A percentile compares a stretch with the other conserved stretches of the same genome.
Conservation (phyloP, 2,888 invertebrate genomes). For the Leptinotarsa haldemani region DNA sequence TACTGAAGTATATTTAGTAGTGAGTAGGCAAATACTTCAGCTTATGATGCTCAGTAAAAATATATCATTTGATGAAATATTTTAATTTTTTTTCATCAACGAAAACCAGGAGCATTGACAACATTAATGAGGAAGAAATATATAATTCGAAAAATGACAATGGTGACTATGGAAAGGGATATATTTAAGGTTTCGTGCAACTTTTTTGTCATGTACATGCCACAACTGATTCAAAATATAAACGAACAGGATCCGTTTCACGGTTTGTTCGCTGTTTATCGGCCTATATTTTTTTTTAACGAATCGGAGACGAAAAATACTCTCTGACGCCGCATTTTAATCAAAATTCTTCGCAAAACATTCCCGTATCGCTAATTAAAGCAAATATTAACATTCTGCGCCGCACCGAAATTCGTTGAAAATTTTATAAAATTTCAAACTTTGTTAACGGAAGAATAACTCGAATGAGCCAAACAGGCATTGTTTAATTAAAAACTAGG, state of each 20-base stretch:
- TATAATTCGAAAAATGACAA: too few species aligned
- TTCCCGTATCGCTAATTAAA: conserved; percentile 14
- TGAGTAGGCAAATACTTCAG: not conserved
- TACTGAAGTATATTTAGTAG: not conserved
- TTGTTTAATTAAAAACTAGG: conserved; percentile 34
- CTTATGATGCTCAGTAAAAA: not conserved
- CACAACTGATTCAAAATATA: not conserved
- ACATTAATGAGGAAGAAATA: too few species aligned
- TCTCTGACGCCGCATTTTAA: not conserved
- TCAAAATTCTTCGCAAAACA: conserved; percentile 6
- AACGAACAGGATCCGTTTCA: not conserved
- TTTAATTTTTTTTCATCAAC: too few species aligned
- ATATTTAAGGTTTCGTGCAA: too few species aligned
- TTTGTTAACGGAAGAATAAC: conserved; percentile 24
- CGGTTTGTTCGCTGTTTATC: not conserved
- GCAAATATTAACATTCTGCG: conserved; percentile 9
- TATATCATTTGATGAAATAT: too few species aligned
- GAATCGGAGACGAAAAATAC: not conserved
- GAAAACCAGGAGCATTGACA: too few species aligned
- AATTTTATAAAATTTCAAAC: conserved; percentile 25
- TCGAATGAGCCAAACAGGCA: conserved; percentile 5
- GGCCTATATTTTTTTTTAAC: not conserved
- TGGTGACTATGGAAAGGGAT: too few species aligned
- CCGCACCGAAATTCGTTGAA: conserved; percentile 21
- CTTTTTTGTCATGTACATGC: too few species aligned